Base-by-base conservation (phyloP, 2,113 vertebrate species). In the Carlito syrichta region DNA sequence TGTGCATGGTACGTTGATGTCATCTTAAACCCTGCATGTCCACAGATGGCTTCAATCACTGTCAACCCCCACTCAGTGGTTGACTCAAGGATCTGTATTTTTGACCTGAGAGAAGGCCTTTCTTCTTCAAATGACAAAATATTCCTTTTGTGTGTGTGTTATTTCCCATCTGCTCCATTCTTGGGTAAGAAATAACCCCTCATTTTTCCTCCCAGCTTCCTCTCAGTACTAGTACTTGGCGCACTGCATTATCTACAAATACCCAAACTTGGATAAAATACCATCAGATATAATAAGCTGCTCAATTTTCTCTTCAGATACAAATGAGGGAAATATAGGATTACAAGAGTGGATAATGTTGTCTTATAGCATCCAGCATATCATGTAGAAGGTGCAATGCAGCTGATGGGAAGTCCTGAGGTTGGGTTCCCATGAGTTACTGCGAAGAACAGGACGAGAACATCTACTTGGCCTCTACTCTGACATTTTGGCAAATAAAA, bases 151-250 rank as follows among this genome's bases (percentile, higher is more conserved):
- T 95, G 10, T 16, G 40, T 10, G n/a, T 66, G 62, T 56, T 11
- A 63, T n/a, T 10, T 63, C 43, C 0, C 54, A 60, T 30, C 38
- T 93, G 48, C 81, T 58, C 0, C 30, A 5, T 16, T 45, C 63
- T 76, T 4, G 50, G 38, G 32, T 54, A 81, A 88, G 73, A 86
- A 58, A 17, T 1, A 20, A 43, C 35, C 12, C 19, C 66, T 38
- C 56, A 4, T 56, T 89, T 97, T 95, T 76, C 45, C 85, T 86
- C 45, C 6, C 14, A 19, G 5, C 30, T 94, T 78, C 77, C 86
- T 76, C 35, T 79, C 30, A 0, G 0, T 48, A 71, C 84, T 2
- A 6, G n/a, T 32, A 83, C 68, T 48, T 63, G 79, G 89, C 94
- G 74, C 77, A 4, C 13, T n/a, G n/a, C 27, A 20, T 74, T 95